These are phyloP conservation scores for Cariama cristata DNA, from an alignment of 2,113 vertebrate genomes.

Conservation along the genomic window DNA sequence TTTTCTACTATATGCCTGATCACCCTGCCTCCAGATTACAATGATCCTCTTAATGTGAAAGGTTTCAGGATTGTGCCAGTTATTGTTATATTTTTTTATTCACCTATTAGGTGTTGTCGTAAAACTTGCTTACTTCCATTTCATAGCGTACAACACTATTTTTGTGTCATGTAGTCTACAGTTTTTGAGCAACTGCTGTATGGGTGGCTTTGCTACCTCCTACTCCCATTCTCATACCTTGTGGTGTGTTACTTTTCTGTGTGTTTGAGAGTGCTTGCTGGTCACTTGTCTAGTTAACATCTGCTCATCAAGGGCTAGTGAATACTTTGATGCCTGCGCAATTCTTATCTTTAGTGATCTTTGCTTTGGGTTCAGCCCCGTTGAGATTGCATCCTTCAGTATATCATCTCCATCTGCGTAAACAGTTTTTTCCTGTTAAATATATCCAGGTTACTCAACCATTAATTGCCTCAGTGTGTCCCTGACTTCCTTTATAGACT, in stretches of 20 bases:
- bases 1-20: background rate
- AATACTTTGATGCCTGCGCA: background rate
- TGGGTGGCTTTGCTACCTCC: background rate
- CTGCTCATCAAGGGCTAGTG: background rate
- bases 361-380: background rate
- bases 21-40: background rate
- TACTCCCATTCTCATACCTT: background rate
- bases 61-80: background rate
- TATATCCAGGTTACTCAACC: background rate
- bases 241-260: background rate
- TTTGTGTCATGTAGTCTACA: background rate
- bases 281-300: background rate
- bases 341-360: background rate
- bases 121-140: background rate
- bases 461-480: background rate
- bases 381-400: background rate
- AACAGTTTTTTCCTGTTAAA: background rate
- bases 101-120: background rate
- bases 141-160: background rate
- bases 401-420: background rate
- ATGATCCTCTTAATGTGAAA: background rate
- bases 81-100: background rate
- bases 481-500: background rate
- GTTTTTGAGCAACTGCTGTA: background rate
- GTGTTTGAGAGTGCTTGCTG: background rate